Evolutionary conservation across 2,113 vertebrate species (phyloP).

Genomic region (Climacteris rufus): DNA sequence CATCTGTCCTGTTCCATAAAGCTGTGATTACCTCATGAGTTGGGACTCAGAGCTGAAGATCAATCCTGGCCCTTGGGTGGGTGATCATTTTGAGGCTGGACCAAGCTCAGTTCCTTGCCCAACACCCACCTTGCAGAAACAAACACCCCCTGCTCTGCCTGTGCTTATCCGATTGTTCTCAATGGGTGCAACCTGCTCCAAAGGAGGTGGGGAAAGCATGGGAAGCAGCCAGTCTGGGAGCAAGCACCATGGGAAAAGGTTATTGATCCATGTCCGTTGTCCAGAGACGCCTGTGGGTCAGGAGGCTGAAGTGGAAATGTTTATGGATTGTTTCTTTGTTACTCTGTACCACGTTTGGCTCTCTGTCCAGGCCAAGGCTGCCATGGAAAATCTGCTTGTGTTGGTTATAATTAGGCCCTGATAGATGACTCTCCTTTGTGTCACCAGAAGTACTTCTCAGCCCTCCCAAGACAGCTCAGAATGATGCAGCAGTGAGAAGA

Average conservation of each 20-base stretch:
- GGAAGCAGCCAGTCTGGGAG: not conserved
- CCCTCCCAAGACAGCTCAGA: not conserved
- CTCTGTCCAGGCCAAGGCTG: not conserved
- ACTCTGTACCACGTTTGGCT: not conserved
- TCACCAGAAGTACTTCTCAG: not conserved
- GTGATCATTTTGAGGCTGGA: not conserved
- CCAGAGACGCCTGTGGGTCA: not conserved
- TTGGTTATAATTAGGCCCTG: slow-evolving; percentile 44
- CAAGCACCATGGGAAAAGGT: not conserved
- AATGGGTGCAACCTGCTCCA: not conserved
- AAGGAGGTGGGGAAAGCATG: not conserved
- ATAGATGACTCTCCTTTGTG: not conserved
- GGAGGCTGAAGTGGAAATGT: slow-evolving; percentile 8
- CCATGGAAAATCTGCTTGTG: slow-evolving; percentile 11
- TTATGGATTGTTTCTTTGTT: slow-evolving; percentile 14
- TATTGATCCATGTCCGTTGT: not conserved
- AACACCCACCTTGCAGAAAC: not conserved
- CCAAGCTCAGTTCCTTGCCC: not conserved
- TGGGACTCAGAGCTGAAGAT: not conserved
- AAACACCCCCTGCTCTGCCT: not conserved
- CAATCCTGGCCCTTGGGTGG: not conserved
- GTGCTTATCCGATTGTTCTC: not conserved
- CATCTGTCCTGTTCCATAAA: not conserved
- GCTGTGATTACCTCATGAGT: not conserved
- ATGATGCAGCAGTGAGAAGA: not conserved